phyloP scores from a whole-genome alignment of 2,797 vertebrate genomes.

The Acanthurus lineatus region DNA sequence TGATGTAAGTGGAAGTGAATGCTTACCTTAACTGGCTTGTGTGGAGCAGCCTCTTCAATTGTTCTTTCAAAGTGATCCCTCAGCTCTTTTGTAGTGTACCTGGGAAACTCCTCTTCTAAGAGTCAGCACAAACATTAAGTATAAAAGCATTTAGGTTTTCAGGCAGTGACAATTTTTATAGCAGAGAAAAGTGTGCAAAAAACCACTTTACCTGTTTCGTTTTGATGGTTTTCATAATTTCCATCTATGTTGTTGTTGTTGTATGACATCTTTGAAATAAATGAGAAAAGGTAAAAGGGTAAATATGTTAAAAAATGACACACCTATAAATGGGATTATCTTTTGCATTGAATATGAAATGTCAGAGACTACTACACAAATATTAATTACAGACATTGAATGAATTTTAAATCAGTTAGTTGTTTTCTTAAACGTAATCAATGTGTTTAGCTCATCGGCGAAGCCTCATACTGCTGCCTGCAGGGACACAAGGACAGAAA shows the following conservation, averaged over 20 bases:
- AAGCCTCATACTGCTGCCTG: constrained; percentile 24
- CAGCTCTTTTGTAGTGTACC: constrained; percentile 92
- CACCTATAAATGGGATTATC: background rate
- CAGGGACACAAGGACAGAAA: constrained; percentile 39
- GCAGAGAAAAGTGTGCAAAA: background rate
- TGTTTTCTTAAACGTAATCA: constrained; percentile 44
- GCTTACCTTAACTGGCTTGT: constrained; percentile 92
- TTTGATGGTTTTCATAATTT: constrained; percentile 82
- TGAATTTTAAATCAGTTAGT: constrained; percentile 25
- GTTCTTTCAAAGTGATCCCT: constrained; percentile 94
- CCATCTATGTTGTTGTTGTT: constrained; percentile 69
- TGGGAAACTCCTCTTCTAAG: constrained; percentile 89
- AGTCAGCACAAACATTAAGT: constrained; percentile 34
- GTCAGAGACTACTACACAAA: constrained; percentile 12
- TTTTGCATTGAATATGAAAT: background rate
- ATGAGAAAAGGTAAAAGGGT: constrained; percentile 17
- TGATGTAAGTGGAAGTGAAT: constrained; percentile 11
- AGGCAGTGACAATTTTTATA: background rate
- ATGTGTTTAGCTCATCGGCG: constrained; percentile 40
- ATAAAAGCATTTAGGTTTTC: constrained; percentile 19
- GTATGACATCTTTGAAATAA: constrained; percentile 72
- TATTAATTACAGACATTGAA: constrained; percentile 40
- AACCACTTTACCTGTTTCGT: constrained; percentile 77
- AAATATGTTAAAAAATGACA: background rate
- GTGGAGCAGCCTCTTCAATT: constrained; percentile 86